Percentiles rank a stretch among this genome's conserved stretches.
Conservation (phyloP, 1,140 invertebrate species). For the Drosophila ficusphila region DNA sequence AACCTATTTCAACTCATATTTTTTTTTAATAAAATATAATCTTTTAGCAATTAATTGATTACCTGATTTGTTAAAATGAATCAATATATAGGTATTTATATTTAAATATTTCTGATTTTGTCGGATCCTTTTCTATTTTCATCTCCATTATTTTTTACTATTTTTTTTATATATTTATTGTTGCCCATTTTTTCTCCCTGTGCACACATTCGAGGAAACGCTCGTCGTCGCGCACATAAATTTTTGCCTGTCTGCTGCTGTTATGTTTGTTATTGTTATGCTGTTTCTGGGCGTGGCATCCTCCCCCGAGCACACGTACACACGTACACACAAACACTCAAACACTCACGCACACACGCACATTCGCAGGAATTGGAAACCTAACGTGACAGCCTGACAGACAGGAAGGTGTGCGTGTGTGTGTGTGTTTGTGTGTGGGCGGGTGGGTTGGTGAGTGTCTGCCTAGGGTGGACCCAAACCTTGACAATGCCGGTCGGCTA, state of each 20-base stretch:
- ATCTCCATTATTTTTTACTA: no score
- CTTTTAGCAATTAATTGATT: no score
- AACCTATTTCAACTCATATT: no score
- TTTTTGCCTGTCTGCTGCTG: slow-evolving; percentile 36
- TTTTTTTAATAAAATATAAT: no score
- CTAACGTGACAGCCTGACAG: slow-evolving; percentile 57
- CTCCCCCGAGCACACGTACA: slow-evolving; percentile 10
- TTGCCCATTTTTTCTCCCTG: neutral
- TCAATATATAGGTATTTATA: no score
- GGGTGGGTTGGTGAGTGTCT: slow-evolving; percentile 7
- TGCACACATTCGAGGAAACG: slow-evolving; percentile 1
- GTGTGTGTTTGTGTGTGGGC: neutral
- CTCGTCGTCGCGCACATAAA: slow-evolving; percentile 39
- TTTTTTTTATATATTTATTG: neutral
- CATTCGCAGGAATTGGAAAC: slow-evolving; percentile 47
- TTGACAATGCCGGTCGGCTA: slow-evolving; percentile 61
- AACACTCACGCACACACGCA: slow-evolving; percentile 9
- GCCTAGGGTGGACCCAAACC: slow-evolving; percentile 27
- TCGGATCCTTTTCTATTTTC: no score
- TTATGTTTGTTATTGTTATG: slow-evolving; percentile 45
- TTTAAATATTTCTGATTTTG: no score
- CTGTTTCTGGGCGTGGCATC: slow-evolving; percentile 63
- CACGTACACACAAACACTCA: slow-evolving; percentile 1
- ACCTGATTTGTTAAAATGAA: no score
- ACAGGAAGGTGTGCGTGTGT: slow-evolving; percentile 16